phyloP scores from a whole-genome alignment of 1,140 invertebrate species.

The Danaus melanippus region DNA sequence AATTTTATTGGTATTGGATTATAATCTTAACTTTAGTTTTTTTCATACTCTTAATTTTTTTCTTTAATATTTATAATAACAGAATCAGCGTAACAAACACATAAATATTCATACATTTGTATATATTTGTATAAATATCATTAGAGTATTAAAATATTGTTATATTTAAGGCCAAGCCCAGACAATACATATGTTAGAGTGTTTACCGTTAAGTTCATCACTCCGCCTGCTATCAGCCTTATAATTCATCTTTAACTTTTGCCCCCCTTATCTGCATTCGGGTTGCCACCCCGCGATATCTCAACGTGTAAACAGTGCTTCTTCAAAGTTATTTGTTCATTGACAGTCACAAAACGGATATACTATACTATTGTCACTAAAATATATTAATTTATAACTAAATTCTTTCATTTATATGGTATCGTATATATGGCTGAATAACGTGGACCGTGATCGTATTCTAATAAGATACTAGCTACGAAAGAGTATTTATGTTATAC shows the following conservation, averaged over 20 bases:
- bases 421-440: not conserved
- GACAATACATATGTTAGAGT: slow-evolving; percentile 34
- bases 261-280: slow-evolving; percentile 43
- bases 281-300: slow-evolving; percentile 57
- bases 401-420: not conserved
- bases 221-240: slow-evolving; percentile 38
- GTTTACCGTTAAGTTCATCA: slow-evolving; percentile 45
- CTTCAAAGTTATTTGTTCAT: slow-evolving; percentile 50
- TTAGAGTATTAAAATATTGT: not conserved
- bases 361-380: too few relatives aligned
- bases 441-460: too few relatives aligned
- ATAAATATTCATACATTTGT: too few relatives aligned
- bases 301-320: slow-evolving; percentile 42
- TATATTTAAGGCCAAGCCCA: slow-evolving; percentile 34
- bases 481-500: too few relatives aligned
- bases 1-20: too few relatives aligned
- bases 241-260: slow-evolving; percentile 60
- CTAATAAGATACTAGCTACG: too few relatives aligned
- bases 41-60: too few relatives aligned
- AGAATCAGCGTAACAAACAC: too few relatives aligned
- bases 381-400: too few relatives aligned
- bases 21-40: too few relatives aligned
- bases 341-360: slow-evolving; percentile 24
- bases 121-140: too few relatives aligned
- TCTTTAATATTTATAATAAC: too few relatives aligned